Percentiles rank a stretch among this genome's conserved stretches.
These are phyloP conservation scores for Tineola bisselliella DNA, from an alignment of 2,888 invertebrate genomes.

Conservation along the genomic window DNA sequence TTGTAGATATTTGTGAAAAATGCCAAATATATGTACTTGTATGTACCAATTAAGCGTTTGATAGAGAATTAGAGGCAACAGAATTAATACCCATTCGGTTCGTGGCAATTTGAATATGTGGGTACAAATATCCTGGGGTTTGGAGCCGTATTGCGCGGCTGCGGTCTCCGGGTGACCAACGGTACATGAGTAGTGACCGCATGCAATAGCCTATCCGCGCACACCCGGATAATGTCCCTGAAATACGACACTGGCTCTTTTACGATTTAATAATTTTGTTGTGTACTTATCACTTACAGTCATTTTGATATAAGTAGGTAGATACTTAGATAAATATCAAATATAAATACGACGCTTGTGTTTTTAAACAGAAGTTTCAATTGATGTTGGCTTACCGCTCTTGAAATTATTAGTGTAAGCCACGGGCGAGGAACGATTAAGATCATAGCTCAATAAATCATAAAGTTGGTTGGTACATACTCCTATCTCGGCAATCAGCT, in stretches of 20 bases:
- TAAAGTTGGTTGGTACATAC: conserved; percentile 29
- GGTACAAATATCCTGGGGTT: conserved; percentile 1
- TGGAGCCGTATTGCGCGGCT: conserved; percentile 3
- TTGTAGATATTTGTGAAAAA: neutral
- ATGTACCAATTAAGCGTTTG: neutral
- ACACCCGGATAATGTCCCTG: conserved; percentile 2
- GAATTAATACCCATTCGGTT: neutral
- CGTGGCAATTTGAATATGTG: conserved; percentile 11
- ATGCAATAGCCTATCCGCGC: neutral
- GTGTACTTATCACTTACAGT: no score
- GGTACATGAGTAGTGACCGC: conserved; percentile 21
- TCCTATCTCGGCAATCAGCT: conserved; percentile 31
- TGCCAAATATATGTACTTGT: neutral
- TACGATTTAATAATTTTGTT: neutral
- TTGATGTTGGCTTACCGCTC: conserved; percentile 4
- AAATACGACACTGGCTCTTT: neutral
- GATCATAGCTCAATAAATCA: conserved; percentile 29
- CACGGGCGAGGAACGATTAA: neutral
- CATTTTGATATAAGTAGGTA: no score
- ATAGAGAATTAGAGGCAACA: neutral
- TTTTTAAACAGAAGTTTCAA: neutral
- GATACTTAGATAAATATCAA: no score
- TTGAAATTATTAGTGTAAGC: conserved; percentile 4
- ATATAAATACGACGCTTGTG: no score
- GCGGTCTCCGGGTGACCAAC: conserved; percentile 17